Conservation (phyloP, 2,888 invertebrate species). For the Galerucella pusilla region DNA sequence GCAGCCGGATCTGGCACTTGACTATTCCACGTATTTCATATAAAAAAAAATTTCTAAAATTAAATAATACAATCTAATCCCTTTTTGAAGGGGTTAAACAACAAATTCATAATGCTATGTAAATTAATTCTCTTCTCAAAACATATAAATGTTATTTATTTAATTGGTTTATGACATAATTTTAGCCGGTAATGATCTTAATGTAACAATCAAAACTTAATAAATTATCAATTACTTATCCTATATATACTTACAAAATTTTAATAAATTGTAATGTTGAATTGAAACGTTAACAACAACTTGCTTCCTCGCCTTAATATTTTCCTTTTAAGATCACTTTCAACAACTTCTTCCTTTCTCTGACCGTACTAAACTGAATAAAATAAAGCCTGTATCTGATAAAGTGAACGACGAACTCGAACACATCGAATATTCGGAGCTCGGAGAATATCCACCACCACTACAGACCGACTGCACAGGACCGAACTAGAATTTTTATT, state of each 20-base stretch:
- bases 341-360: no score
- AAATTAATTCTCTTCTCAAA: not conserved
- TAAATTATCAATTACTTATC: not conserved
- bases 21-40: not conserved
- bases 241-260: not conserved
- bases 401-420: no score
- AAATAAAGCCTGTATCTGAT: no score
- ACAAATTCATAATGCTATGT: no score
- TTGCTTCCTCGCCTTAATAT: not conserved
- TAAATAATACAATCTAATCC: no score
- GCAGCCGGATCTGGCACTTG: not conserved
- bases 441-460: no score
- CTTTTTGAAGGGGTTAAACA: no score
- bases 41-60: not conserved
- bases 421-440: no score
- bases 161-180: not conserved
- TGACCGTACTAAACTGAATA: no score
- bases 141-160: not conserved
- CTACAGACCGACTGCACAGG: no score
- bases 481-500: no score
- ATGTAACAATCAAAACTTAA: not conserved
- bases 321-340: not conserved
- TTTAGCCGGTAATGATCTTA: not conserved
- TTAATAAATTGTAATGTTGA: not conserved
- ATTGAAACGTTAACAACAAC: not conserved